phyloP scores from a whole-genome alignment of 2,888 invertebrate species.

The Acrobasis repandana region DNA sequence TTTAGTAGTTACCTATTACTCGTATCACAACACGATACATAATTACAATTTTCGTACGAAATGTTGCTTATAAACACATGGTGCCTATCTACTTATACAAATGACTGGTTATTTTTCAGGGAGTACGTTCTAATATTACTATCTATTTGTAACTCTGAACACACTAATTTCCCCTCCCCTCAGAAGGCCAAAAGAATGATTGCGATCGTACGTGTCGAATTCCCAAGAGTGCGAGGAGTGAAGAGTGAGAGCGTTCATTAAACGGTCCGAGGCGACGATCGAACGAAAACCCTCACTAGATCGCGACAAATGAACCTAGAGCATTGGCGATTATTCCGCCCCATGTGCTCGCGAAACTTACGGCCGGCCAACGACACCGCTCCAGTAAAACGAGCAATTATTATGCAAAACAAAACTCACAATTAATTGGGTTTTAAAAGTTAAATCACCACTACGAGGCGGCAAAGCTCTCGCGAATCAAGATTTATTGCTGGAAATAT shows the following conservation, averaged over 20 bases:
- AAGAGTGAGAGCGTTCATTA: slow-evolving; percentile 44
- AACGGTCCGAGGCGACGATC: slow-evolving; percentile 42
- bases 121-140: slow-evolving; percentile 9
- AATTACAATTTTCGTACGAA: not conserved
- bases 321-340: slow-evolving; percentile 55
- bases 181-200: slow-evolving; percentile 31
- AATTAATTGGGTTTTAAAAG: slow-evolving; percentile 62
- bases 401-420: slow-evolving; percentile 67
- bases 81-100: not conserved
- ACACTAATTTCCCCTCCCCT: slow-evolving; percentile 12
- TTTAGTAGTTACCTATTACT: not conserved
- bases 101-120: not conserved
- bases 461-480: slow-evolving; percentile 49
- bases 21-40: not conserved
- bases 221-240: slow-evolving; percentile 39
- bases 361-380: slow-evolving; percentile 44
- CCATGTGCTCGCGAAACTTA: slow-evolving; percentile 55
- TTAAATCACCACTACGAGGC: slow-evolving; percentile 51
- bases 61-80: not conserved
- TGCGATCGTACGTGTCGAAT: slow-evolving; percentile 35
- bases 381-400: slow-evolving; percentile 53
- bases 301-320: slow-evolving; percentile 54
- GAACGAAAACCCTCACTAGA: slow-evolving; percentile 34
- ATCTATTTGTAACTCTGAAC: slow-evolving; percentile 5
- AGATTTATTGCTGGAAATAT: slow-evolving; percentile 51